These are phyloP conservation scores for Choloepus hoffmanni DNA, from an alignment of 2,113 vertebrate species.

Conservation along the genomic window DNA sequence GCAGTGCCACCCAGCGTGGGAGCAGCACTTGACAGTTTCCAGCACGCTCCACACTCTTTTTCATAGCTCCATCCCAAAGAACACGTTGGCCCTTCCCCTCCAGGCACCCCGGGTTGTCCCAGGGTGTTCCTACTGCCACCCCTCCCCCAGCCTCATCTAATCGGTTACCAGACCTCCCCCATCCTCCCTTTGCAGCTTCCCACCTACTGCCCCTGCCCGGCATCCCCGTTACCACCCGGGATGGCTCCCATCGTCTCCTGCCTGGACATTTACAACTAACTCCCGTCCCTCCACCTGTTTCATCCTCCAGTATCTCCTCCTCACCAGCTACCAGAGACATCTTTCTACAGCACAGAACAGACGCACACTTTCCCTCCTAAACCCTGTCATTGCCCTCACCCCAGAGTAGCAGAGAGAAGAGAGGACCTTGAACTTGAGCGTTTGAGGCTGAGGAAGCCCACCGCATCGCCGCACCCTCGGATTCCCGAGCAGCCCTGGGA, in stretches of 20 bases:
- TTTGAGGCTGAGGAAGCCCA: no score
- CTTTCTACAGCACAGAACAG: not conserved
- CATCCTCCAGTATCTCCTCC: not conserved
- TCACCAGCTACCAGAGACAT: not conserved
- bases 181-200: not conserved
- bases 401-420: not conserved
- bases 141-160: no score
- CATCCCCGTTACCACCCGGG: no score
- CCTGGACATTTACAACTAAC: not conserved
- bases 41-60: fast-evolving
- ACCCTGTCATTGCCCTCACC: not conserved
- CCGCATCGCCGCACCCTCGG: not conserved
- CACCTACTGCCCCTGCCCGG: not conserved
- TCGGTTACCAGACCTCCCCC: not conserved
- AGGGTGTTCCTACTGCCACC: not conserved
- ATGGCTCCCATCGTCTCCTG: not conserved
- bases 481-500: not conserved
- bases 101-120: not conserved
- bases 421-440: no score
- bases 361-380: not conserved
- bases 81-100: not conserved
- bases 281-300: not conserved
- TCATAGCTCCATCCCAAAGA: not conserved
- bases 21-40: not conserved
- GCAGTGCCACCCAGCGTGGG: not conserved